These are phyloP conservation scores for Schizotus pectinicornis DNA, from an alignment of 2,888 invertebrate species.

Conservation along the genomic window DNA sequence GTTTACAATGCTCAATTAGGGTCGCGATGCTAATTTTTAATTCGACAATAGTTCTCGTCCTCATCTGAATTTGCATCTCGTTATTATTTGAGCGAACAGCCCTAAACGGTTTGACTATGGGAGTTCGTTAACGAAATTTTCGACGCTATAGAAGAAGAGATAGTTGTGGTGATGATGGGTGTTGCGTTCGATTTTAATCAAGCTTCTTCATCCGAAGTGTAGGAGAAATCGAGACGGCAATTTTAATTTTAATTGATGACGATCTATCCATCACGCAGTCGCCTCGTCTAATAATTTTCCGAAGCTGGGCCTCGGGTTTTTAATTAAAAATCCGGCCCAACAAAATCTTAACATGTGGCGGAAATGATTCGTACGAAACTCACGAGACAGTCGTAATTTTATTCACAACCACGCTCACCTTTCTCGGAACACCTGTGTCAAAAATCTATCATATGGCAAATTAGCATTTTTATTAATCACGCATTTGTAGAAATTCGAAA, in stretches of 20 bases:
- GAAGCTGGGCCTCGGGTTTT: constrained; percentile 9
- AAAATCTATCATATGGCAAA: constrained; percentile 41
- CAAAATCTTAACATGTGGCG: constrained; percentile 43
- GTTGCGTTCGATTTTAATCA: no score
- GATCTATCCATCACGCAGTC: no score
- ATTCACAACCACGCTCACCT: constrained; percentile 32
- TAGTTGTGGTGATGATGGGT: no score
- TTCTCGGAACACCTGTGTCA: constrained; percentile 37
- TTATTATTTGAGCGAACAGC: constrained; percentile 7
- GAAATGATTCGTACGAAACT: constrained; percentile 28
- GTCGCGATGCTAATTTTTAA: constrained; percentile 23
- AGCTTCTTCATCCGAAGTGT: no score
- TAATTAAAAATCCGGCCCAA: constrained; percentile 16
- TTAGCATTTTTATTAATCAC: constrained; percentile 28
- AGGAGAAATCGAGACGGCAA: no score
- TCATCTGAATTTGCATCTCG: constrained; percentile 12
- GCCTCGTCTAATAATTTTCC: background rate
- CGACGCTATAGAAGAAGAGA: no score
- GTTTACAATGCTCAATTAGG: constrained; percentile 29
- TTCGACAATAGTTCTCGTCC: constrained; percentile 17
- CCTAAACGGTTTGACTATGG: background rate
- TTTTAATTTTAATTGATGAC: no score
- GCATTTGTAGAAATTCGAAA: constrained; percentile 17
- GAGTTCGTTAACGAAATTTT: no score
- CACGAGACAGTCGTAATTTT: constrained; percentile 40